Percentiles rank a stretch among this genome's conserved stretches.
phyloP scores from a whole-genome alignment of 2,113 vertebrate species.

The Climacteris rufus region DNA sequence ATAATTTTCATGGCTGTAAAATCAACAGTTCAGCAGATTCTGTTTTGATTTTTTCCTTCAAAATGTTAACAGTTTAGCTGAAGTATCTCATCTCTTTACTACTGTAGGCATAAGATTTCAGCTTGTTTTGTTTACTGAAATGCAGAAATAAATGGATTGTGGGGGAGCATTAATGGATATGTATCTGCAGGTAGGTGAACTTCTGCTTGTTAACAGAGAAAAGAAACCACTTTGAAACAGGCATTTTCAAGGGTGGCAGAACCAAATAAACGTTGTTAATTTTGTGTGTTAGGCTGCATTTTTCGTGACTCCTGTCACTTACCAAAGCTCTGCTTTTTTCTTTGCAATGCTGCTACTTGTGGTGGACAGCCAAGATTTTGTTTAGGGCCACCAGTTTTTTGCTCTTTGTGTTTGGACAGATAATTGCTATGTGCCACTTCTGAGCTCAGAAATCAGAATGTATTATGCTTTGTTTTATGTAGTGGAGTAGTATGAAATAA shows the following conservation, averaged over 20 bases:
- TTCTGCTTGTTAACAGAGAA: not conserved
- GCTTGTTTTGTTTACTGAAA: not conserved
- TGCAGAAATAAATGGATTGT: not conserved
- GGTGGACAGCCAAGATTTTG: not conserved
- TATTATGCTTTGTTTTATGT: not conserved
- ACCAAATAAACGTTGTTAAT: not conserved
- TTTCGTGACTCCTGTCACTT: not conserved
- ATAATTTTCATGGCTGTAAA: not conserved
- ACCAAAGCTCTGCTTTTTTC: not conserved
- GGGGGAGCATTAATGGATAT: not conserved
- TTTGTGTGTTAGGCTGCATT: not conserved
- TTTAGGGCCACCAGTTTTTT: not conserved
- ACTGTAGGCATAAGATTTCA: not conserved
- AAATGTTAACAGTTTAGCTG: not conserved
- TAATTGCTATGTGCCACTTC: rapidly evolving
- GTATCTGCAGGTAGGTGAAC: not conserved
- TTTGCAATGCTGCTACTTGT: not conserved
- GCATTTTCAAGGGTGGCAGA: not conserved
- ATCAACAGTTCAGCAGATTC: not conserved
- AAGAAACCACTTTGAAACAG: not conserved
- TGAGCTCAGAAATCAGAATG: not conserved
- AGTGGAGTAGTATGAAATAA: not conserved
- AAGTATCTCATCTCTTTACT: not conserved
- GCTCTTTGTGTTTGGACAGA: not conserved
- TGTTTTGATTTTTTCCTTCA: not conserved